Evolutionary conservation across 1,140 invertebrate species (phyloP), one percentile per base, ranked within the genome.

Genomic region (Drosophila watanabei): DNA sequence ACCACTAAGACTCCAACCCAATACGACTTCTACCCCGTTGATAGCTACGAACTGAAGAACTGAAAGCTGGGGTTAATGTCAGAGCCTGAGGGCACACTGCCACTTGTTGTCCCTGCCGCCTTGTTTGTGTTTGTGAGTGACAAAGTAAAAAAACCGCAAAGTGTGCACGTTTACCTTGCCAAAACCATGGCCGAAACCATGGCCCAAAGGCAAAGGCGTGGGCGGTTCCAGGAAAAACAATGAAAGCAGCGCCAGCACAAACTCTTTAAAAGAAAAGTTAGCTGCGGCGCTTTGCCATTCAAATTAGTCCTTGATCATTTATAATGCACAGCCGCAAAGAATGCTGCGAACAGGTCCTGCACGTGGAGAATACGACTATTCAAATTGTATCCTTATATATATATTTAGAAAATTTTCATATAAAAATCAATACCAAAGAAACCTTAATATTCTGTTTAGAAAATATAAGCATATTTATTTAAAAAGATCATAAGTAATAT

Each of bases 211-310:
- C 63, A 11, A n/a, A 4, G 16, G 14, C 10, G 5, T 11, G 9
- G 48, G 48, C 33, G 20, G 20, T 39, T 39, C 14, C 33, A 4
- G 37, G 32, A 10, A 73, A 59, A 72, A 72, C 68, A 73, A 73
- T 72, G 49, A 52, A 37, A 56, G 14, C 63, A n/a, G 32, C n/a
- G n/a, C 39, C 48, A 14, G 39, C 37, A 39, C 32, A 18, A 70
- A 73, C 68, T 73, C 68, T 73, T 73, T 73, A 73, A 73, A 73
- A 61, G 70, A 73, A 73, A 73, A 73, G 68, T 73, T 73, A 51
- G 45, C 68, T 16, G 18, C 69, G 54, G 20, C n/a, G 70, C 46
- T 73, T 73, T 73, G 70, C 70, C 70, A 73, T 73, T 73, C 70
- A 73, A 73, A 73, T 73, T 73, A 73, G 46, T 39, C 43, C 69